Base-by-base conservation (phyloP, 1,140 invertebrate species). In the Calosoma granatense region DNA sequence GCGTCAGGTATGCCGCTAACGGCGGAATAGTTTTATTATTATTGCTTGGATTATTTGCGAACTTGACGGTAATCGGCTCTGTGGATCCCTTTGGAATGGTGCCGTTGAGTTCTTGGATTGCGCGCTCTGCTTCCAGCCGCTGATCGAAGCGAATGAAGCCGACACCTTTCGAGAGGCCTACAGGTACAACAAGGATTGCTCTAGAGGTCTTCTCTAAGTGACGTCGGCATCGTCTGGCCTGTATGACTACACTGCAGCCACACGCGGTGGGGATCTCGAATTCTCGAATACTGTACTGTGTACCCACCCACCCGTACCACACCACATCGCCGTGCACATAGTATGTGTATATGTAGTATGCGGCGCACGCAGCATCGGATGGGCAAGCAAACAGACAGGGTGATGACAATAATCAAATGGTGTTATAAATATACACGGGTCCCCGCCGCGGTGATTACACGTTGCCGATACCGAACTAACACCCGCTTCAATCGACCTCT, bases 101-200 rank as follows among this genome's bases (percentile, higher is more conserved):
- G 59, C 97, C 96, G 74, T 98, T 97, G 64, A 99, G 77, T 75
- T 98, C 93, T 72, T 97, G 91, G 64, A 99, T 99, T 20, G 97
- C 97, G 43, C 90, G 79, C 74, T 99, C 97, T 2, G 97, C 97
- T 75, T 99, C 96, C 62, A 91, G 82, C 57, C 95, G 87, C 74
- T 98, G 94, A 75, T 99, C 97, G 75, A 98, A 99, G 60, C 97
- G 84, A 66, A 99, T 98, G 77, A 99, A 99, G 51, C 97, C 97
- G 60, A 99, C 97, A 59, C 97, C 97, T 80, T 98, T 98, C 54
- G 96, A 98, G 65, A 98, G 80, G 68, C 95, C 95, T 90, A 54
- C 22, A 26, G 22, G 22, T 23, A 54, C 20, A 47, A 47, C 41
- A 47, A 47, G 41, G 41, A 9, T 47, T 47, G 26, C 41, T 47